A percentile compares a stretch with the other conserved stretches of the same genome.
These are phyloP conservation scores for Amphimedon queenslandica DNA, from an alignment of 37 sponge, comb jelly and placozoan species.

Conservation along the genomic window DNA sequence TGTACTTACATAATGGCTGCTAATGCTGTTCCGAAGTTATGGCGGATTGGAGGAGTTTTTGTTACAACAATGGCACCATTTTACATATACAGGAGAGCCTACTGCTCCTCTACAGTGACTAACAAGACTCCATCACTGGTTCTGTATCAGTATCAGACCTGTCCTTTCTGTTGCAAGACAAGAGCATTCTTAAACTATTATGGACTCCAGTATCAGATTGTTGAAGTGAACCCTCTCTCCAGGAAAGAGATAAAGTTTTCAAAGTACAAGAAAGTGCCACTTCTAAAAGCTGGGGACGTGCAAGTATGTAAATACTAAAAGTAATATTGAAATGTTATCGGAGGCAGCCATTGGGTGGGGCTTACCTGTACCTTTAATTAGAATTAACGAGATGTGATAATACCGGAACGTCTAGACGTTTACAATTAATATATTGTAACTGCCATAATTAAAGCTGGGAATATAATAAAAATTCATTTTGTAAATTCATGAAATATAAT, in stretches of 20 bases:
- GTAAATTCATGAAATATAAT: too few relatives aligned
- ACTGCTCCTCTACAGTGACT: background rate
- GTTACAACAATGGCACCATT: background rate
- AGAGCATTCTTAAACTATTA: constrained; percentile 81
- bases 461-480: too few relatives aligned
- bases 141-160: constrained; percentile 87
- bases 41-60: background rate
- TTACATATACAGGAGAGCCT: background rate
- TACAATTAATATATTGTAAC: too few relatives aligned
- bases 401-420: too few relatives aligned
- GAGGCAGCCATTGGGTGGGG: background rate
- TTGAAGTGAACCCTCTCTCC: constrained; percentile 86
- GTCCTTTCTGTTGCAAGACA: constrained; percentile 92
- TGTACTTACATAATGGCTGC: too few relatives aligned
- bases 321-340: too few relatives aligned
- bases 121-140: constrained; percentile 19
- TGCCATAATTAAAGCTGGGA: too few relatives aligned
- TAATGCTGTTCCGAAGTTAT: too few relatives aligned
- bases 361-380: too few relatives aligned
- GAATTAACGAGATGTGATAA: too few relatives aligned
- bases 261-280: constrained; percentile 61
- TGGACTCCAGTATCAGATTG: constrained; percentile 49
- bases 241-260: constrained; percentile 67
- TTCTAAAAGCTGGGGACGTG: constrained; percentile 34
- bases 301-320: too few relatives aligned